Percentiles rank a stretch among this genome's conserved stretches.
These are phyloP conservation scores for Amazona ochrocephala DNA, from an alignment of 2,797 vertebrate genomes.

Conservation along the genomic window DNA sequence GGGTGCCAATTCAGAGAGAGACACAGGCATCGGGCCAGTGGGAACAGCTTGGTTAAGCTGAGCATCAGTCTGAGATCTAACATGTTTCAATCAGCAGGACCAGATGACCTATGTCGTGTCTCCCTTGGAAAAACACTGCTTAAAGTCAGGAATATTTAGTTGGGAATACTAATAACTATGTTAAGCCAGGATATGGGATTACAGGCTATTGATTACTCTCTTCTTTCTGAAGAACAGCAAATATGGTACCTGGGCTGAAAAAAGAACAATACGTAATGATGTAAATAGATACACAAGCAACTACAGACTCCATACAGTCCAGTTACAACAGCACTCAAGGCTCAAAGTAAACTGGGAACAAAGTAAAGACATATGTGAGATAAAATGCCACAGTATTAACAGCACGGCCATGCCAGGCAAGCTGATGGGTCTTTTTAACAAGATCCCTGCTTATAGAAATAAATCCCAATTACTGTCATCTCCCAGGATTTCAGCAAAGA, in stretches of 20 bases:
- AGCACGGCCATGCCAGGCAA: not conserved
- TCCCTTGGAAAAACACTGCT: not conserved
- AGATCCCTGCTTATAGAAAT: not conserved
- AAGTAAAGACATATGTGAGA: not conserved
- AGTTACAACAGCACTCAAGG: not conserved
- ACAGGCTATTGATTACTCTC: not conserved
- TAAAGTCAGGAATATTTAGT: not conserved
- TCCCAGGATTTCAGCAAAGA: not conserved
- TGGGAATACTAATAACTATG: not conserved
- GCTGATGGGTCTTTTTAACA: not conserved
- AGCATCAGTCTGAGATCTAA: not conserved
- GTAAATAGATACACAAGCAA: not conserved
- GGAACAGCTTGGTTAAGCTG: not conserved
- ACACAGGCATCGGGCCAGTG: not conserved
- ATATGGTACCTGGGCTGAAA: not conserved
- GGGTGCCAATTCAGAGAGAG: not conserved
- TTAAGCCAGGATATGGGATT: not conserved
- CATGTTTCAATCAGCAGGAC: not conserved
- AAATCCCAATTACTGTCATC: not conserved
- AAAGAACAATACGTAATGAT: not conserved
- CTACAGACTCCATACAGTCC: not conserved
- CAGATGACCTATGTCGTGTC: not conserved
- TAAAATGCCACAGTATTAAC: not conserved
- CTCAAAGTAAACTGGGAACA: not conserved
- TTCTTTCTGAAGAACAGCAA: not conserved